Conservation (phyloP, 1,140 invertebrate species). For the Neoseiulus cucumeris region DNA sequence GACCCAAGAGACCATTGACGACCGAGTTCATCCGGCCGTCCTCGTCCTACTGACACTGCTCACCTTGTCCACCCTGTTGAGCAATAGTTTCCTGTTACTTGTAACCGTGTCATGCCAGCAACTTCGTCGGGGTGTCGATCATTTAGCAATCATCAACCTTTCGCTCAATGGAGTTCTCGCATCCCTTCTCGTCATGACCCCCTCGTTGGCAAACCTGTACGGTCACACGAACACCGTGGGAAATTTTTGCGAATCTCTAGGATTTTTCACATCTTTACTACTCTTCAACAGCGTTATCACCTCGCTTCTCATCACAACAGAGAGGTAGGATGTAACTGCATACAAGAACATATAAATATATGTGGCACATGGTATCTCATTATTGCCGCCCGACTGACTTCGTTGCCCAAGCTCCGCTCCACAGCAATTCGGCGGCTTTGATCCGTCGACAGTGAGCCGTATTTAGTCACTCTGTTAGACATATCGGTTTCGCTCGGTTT, state of each 20-base stretch:
- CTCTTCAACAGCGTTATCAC: conserved; percentile 9
- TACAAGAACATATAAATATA: no score
- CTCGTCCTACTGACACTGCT: not conserved
- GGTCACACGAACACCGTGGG: not conserved
- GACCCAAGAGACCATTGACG: no score
- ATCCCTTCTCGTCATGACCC: not conserved
- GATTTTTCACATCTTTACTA: conserved; percentile 1
- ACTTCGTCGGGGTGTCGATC: not conserved
- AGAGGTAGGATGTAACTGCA: not conserved
- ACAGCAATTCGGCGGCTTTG: no score
- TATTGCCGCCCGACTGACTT: no score
- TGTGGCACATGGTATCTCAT: no score
- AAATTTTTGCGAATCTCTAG: not conserved
- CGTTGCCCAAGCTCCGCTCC: no score
- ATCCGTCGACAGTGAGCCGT: no score
- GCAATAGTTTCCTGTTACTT: not conserved
- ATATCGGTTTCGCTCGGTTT: no score
- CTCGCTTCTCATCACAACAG: not conserved
- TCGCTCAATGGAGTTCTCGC: conserved; percentile 1
- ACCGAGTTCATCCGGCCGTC: not conserved
- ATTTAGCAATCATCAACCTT: conserved; percentile 2
- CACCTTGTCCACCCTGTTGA: not conserved
- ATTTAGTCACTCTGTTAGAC: no score
- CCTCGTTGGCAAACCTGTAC: not conserved
- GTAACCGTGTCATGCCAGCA: not conserved